phyloP scores from a whole-genome alignment of 2,797 vertebrate genomes.

The Onychomys arenicola region DNA sequence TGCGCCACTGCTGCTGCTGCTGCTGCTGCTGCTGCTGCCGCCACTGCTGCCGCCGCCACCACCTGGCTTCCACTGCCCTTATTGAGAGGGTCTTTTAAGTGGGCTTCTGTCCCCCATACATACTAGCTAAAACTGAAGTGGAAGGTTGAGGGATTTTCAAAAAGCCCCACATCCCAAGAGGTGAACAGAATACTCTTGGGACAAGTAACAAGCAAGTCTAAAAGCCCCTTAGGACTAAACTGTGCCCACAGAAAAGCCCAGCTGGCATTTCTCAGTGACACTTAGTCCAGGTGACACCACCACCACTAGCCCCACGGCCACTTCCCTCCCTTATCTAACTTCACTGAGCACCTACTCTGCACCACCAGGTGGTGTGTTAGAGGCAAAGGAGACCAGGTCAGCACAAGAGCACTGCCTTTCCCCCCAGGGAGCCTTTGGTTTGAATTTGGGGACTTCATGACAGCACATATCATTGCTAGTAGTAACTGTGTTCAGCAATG shows the following conservation, averaged over 20 bases:
- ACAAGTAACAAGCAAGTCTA: not conserved
- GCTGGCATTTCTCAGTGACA: not conserved
- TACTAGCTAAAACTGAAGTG: not conserved
- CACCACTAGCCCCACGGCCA: not conserved
- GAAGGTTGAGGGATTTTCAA: not conserved
- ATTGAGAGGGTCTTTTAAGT: not conserved
- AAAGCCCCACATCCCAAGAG: not conserved
- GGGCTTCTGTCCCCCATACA: not conserved
- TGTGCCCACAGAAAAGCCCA: not conserved
- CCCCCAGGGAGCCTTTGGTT: not conserved
- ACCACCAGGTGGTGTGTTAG: not conserved
- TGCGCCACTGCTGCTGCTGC: no score
- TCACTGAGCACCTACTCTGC: not conserved
- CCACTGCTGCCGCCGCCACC: no score
- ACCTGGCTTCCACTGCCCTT: not conserved
- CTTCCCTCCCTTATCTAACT: not conserved
- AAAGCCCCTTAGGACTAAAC: not conserved
- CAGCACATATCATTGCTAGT: not conserved
- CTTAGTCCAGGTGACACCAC: not conserved
- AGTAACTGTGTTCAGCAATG: not conserved
- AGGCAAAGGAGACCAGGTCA: not conserved
- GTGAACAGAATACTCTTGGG: not conserved
- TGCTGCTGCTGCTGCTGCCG: no score
- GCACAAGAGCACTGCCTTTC: not conserved
- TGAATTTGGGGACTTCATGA: not conserved